Evolutionary conservation across 1,140 invertebrate genomes (phyloP), one percentile per base, ranked within the genome.

Genomic region (Brachystomella parvula): DNA sequence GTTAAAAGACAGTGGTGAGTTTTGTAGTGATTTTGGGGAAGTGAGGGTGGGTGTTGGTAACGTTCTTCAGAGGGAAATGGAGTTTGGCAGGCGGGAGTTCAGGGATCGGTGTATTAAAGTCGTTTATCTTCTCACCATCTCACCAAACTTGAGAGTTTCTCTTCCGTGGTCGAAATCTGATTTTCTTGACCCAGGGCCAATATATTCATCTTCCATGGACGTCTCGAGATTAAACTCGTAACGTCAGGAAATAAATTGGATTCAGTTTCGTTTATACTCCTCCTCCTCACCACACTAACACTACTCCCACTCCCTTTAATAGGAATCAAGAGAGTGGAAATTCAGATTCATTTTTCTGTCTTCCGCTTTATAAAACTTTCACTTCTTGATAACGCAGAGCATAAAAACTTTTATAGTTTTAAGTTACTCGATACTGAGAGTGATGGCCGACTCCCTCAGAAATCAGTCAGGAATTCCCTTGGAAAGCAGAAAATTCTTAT

Each of bases 201-300:
- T 71, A 71, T 71, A 71, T 71, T 71, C 70, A 71, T 71, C 70
- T 69, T 62, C 47, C 63, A 67, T 57, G 44, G 70, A 71, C 70
- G 67, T 71, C 67, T 69, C 68, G 67, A 71, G 70, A 71, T 71
- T 71, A 71, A 71, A 71, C 64, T 67, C 64, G 66, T 64, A 69
- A 56, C 47, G 61, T 66, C 56, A 65, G 66, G 67, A 71, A 71
- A 71, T 71, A 71, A 71, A 71, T 71, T 71, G 67, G 70, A 71
- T 71, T 67, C 65, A 56, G 31, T 68, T 31, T 53, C 57, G 35
- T 39, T 39, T 39, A 39, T 53, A 17, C 24, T 53, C 24, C 6
- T 24, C 24, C 24, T 53, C 49, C 24, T 24, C 49, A 53, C 49
- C 49, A n/a, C n/a, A n/a, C n/a, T n/a, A n/a, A n/a, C n/a, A n/a